Base-by-base conservation (phyloP, 2,888 invertebrate species). In the Drosophila subquinaria region DNA sequence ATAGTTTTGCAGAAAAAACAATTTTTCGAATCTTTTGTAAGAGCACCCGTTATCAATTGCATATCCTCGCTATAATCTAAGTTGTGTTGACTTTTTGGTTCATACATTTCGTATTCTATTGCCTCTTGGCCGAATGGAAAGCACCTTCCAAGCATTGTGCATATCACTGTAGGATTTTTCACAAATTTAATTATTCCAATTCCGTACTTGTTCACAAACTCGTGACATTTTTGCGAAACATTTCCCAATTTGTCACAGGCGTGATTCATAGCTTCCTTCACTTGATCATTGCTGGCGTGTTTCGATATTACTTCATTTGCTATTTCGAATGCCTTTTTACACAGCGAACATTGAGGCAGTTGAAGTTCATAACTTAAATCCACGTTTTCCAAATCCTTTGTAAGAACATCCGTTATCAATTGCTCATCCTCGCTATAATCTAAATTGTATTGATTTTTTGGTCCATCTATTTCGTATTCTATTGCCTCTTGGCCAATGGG, bases 91-190 rank as follows among this genome's bases (percentile, higher is more conserved):
- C 5, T 13, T 1, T n/a, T 33, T 20, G 8, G 2, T 11, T 38
- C 30, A 35, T 4, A 9, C 3, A 6, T 10, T 48, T 56, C 48
- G 15, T 40, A 40, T 10, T 55, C 20, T 10, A n/a, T 8, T 40
- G 10, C n/a, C 15, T 13, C 51, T 0, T 38, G n/a, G 1, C 2
- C 45, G 35, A 69, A 2, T 4, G 69, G 57, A 13, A 48, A 35
- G 10, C 71, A 71, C 71, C 71, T 59, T 40, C 43, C 53, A 1
- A 71, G 2, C 73, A 71, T 10, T 8, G 27, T 4, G 33, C 71
- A 71, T 4, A 71, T 0, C 2, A 59, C 20, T 40, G 11, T 40
- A 1, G 73, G 71, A 40, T 23, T 72, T 4, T 35, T 53, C 0
- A 53, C 73, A 13, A 72, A 55, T 10, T 35, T 13, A 4, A 64